These are phyloP conservation scores for Lepus townsendii DNA, from an alignment of 2,797 vertebrate genomes.

Conservation along the genomic window DNA sequence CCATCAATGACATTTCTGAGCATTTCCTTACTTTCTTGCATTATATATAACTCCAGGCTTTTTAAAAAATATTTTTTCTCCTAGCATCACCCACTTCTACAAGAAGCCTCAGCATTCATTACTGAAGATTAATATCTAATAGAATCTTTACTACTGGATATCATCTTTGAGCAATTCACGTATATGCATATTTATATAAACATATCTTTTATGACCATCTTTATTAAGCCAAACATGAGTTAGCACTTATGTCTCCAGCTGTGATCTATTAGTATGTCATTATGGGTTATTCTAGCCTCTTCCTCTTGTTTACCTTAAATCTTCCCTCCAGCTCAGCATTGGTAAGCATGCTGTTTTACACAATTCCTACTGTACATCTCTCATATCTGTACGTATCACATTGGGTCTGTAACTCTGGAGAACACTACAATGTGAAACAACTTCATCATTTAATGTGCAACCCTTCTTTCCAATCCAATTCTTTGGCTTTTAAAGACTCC, in stretches of 20 bases:
- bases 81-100: neutral
- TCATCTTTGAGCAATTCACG: neutral
- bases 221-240: neutral
- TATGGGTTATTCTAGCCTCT: neutral
- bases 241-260: neutral
- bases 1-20: neutral
- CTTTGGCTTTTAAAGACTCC: no score
- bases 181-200: neutral
- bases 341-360: no score
- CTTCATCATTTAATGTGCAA: no score
- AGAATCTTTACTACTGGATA: neutral
- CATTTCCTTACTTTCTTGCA: neutral
- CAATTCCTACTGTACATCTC: no score
- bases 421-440: no score
- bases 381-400: no score
- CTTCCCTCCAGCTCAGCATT: no score
- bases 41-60: neutral
- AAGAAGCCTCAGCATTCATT: neutral
- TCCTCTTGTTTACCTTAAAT: neutral
- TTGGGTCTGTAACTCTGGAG: no score
- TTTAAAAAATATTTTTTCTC: neutral
- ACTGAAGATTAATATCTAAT: neutral
- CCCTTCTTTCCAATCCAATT: no score
- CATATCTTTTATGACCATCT: neutral
- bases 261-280: no score